Percentiles rank a stretch among this genome's conserved stretches.
These are phyloP conservation scores for Chelonia mydas DNA, from an alignment of 2,797 vertebrate species.

Conservation along the genomic window DNA sequence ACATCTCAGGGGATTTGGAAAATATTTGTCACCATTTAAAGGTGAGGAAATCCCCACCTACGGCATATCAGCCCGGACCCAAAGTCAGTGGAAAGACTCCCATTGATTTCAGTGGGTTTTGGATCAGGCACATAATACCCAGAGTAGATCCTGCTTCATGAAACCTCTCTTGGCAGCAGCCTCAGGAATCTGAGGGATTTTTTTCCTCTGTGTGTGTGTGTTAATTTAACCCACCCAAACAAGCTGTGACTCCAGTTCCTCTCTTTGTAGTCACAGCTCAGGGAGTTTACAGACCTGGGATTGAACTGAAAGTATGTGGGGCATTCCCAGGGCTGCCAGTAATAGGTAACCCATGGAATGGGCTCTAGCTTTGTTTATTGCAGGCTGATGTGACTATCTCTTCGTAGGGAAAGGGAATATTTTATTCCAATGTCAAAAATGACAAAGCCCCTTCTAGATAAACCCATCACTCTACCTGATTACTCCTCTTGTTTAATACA, in stretches of 20 bases:
- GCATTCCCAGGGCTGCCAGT: conserved; percentile 65
- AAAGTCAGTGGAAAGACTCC: background rate
- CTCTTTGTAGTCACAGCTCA: conserved; percentile 73
- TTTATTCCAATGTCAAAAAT: conserved; percentile 11
- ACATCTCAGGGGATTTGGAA: background rate
- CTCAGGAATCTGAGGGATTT: conserved; percentile 29
- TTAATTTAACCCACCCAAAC: conserved; percentile 54
- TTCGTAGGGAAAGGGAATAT: background rate
- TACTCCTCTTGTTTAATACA: background rate
- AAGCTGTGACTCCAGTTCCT: background rate
- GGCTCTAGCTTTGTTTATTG: conserved; percentile 48
- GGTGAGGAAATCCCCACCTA: background rate
- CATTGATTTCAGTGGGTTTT: background rate
- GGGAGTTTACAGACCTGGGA: conserved; percentile 66
- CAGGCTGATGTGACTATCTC: background rate
- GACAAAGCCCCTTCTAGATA: background rate
- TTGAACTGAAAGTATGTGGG: conserved; percentile 71
- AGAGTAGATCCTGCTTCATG: background rate
- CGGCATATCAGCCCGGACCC: background rate
- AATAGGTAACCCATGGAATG: conserved; percentile 78
- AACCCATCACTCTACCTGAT: conserved; percentile 23
- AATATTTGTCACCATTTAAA: background rate
- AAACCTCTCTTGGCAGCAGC: background rate
- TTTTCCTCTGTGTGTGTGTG: background rate
- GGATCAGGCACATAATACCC: background rate